A percentile compares a stretch with the other conserved stretches of the same genome.
Evolutionary conservation across 2,113 vertebrate species (phyloP).

Genomic region (Nerophis ophidion): DNA sequence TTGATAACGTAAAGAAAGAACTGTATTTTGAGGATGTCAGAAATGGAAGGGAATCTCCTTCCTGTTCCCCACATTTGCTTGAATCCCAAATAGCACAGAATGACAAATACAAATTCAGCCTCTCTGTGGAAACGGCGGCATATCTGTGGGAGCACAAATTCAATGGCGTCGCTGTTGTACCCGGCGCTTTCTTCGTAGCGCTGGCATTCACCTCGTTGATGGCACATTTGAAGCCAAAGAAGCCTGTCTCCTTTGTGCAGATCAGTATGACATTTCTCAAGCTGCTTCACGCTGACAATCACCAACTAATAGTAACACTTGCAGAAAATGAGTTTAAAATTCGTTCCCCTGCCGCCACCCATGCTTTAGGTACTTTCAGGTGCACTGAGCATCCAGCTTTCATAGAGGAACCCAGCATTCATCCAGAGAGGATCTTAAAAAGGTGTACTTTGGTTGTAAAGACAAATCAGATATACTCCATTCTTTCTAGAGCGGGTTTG

Average conservation of each 20-base stretch:
- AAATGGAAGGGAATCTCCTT: constrained; percentile 31
- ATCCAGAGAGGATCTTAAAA: constrained; percentile 56
- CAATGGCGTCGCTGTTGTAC: constrained; percentile 70
- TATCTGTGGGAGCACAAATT: constrained; percentile 81
- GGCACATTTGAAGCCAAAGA: constrained; percentile 62
- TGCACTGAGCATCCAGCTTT: constrained; percentile 23
- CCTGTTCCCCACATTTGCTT: constrained; percentile 52
- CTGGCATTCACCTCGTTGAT: constrained; percentile 74
- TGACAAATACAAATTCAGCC: constrained; percentile 59
- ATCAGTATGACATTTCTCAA: constrained; percentile 72
- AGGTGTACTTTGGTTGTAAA: constrained; percentile 68
- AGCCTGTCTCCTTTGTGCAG: constrained; percentile 62
- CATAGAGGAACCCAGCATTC: constrained; percentile 70
- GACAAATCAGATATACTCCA: constrained; percentile 67
- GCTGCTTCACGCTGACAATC: constrained; percentile 53
- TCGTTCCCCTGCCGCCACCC: constrained; percentile 62
- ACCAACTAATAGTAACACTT: constrained; percentile 67
- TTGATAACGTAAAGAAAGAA: constrained; percentile 70
- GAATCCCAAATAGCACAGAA: constrained; percentile 38
- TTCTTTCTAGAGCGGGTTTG: constrained; percentile 72
- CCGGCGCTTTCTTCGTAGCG: constrained; percentile 77
- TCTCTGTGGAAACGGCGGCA: constrained; percentile 50
- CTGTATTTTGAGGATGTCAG: constrained; percentile 60
- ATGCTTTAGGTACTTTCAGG: constrained; percentile 70
- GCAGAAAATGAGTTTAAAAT: constrained; percentile 68